Evolutionary conservation across 2,113 vertebrate species (phyloP), one percentile per base, ranked within the genome.

Genomic region (Clupea harengus): DNA sequence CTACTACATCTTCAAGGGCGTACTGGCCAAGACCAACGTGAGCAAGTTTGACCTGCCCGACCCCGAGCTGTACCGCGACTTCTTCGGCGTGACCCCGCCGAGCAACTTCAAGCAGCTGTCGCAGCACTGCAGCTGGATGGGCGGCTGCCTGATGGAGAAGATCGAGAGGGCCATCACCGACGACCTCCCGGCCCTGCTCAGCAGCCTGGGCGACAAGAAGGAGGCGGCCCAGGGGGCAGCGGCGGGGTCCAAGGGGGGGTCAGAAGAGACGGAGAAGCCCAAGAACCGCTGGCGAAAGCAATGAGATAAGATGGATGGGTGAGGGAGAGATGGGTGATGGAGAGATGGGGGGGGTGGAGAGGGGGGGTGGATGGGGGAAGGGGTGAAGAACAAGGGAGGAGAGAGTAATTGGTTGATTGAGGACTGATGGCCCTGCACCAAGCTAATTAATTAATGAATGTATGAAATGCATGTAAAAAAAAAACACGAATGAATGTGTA

Each of bases 21-120:
- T 99, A 93, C 93, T 99, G 92, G 98, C 98, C 91, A 99, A 99
- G 94, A 99, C 98, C 94, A 99, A 99, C 0, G 97, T 99, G 93
- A 99, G 98, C 95, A 99, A 99, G 93, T 99, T 99, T 89, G 98
- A 99, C 92, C 96, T 99, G 87, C 98, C 98, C 88, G 98, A 99
- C 91, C 96, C 96, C 0, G 97, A 99, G 83, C 97, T 98, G 72
- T 99, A 99, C 88, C 98, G 98, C 88, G 98, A 99, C 95, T 99
- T 99, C 94, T 99, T 99, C 90, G 98, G 97, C 87, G 94, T 99
- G 90, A 99, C 99, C 88, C 95, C 97, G 2, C 93, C 99, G 88
- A 93, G 93, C 90, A 94, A 92, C 91, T 99, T 99, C 94, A 99
- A 99, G 93, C 94, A 97, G 49, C 95, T 99, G 25, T 94, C 97